These are phyloP conservation scores for Tetramorium bicarinatum DNA, from an alignment of 2,888 invertebrate genomes.

Conservation along the genomic window DNA sequence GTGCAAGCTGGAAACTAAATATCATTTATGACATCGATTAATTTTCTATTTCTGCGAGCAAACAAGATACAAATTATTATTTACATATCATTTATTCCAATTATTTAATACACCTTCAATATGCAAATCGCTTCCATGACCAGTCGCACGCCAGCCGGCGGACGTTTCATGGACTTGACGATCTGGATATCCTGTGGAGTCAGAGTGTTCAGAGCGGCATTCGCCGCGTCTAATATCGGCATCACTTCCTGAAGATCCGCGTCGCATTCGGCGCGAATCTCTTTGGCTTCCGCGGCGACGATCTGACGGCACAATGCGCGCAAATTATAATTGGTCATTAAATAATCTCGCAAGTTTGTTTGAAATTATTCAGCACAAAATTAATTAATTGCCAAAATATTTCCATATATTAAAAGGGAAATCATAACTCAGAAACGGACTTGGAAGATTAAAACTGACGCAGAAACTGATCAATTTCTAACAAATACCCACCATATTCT, in stretches of 20 bases:
- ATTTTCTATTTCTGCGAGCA: neutral
- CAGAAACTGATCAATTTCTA: neutral
- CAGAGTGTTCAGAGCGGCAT: slow-evolving; percentile 95
- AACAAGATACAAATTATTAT: neutral
- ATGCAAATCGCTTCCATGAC: slow-evolving; percentile 99
- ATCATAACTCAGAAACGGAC: neutral
- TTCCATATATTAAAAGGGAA: neutral
- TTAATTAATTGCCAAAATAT: neutral
- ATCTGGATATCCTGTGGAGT: slow-evolving; percentile 98
- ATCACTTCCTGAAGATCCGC: slow-evolving; percentile 96
- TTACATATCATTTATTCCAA: neutral
- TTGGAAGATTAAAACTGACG: neutral
- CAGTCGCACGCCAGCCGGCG: slow-evolving; percentile 95
- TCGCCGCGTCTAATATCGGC: slow-evolving; percentile 95
- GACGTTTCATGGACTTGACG: slow-evolving; percentile 98
- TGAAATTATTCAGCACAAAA: neutral
- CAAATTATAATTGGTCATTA: neutral
- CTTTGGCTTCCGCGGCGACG: slow-evolving; percentile 89
- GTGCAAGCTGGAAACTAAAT: neutral
- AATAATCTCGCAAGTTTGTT: neutral
- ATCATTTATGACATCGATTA: neutral
- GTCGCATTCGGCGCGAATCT: slow-evolving; percentile 97
- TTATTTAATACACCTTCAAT: slow-evolving; percentile 89
- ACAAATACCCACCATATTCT: too few relatives aligned
- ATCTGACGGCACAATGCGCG: slow-evolving; percentile 68